These are phyloP conservation scores for Allygus modestus DNA, from an alignment of 2,888 invertebrate genomes.

Conservation along the genomic window DNA sequence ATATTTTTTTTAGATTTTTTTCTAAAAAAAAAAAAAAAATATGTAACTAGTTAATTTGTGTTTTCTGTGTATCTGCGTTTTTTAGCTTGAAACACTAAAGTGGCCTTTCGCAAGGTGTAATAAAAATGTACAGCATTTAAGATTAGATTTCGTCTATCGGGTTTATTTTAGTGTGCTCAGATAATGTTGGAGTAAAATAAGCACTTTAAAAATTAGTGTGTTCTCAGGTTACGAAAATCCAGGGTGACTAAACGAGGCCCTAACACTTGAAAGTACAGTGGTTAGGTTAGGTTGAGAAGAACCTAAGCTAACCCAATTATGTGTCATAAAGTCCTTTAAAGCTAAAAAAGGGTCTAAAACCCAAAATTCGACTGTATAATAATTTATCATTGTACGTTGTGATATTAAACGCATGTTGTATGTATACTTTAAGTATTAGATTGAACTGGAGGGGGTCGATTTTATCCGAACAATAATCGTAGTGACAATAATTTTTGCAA, in stretches of 20 bases:
- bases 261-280: not conserved
- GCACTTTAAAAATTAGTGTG: too few relatives aligned
- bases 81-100: slow-evolving; percentile 26
- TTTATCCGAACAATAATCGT: not conserved
- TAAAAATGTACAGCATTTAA: slow-evolving; percentile 19
- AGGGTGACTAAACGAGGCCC: not conserved
- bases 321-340: not conserved
- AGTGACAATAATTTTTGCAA: slow-evolving; percentile 7
- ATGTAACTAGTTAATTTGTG: not conserved
- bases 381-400: not conserved
- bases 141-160: not conserved
- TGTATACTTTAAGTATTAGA: slow-evolving; percentile 24
- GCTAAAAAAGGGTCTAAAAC: not conserved
- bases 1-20: slow-evolving; percentile 5
- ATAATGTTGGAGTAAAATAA: too few relatives aligned
- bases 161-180: not conserved
- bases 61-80: not conserved
- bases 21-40: not conserved
- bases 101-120: slow-evolving; percentile 20
- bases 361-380: not conserved
- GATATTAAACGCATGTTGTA: not conserved
- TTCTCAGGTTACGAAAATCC: not conserved
- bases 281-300: too few relatives aligned
- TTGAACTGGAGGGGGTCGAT: slow-evolving; percentile 21
- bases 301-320: not conserved